Conservation (phyloP, 2,113 vertebrate species). For the Notechis scutatus region DNA sequence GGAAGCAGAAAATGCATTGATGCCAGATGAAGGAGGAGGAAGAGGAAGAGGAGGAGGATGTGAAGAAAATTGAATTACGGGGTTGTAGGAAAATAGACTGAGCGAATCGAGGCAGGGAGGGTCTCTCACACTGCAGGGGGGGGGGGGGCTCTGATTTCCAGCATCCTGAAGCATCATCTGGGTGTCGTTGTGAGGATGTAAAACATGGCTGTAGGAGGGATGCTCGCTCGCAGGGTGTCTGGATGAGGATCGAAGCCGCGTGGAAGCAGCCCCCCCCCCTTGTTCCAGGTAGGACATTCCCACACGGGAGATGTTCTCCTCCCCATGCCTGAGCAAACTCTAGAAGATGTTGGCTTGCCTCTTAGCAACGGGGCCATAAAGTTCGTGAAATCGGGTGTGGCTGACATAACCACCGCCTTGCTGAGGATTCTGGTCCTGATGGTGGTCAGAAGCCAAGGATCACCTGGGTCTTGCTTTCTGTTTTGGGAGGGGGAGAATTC, state of each 20-base stretch:
- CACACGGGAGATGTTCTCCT: background rate
- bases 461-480: background rate
- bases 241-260: background rate
- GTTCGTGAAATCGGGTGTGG: no score
- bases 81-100: background rate
- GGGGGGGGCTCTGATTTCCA: background rate
- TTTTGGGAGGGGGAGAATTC: background rate
- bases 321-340: background rate
- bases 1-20: conserved; percentile 2
- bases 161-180: background rate
- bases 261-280: background rate
- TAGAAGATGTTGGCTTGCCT: background rate
- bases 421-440: background rate
- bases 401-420: background rate
- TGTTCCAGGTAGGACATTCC: background rate
- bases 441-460: background rate
- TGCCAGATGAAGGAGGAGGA: background rate
- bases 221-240: background rate
- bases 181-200: background rate
- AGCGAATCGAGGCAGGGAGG: no score
- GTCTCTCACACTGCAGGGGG: background rate
- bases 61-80: background rate
- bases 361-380: no score
- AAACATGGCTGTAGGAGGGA: background rate
- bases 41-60: background rate